These are phyloP conservation scores for Zaprionus davidi DNA, from an alignment of 1,140 invertebrate genomes.

Conservation along the genomic window DNA sequence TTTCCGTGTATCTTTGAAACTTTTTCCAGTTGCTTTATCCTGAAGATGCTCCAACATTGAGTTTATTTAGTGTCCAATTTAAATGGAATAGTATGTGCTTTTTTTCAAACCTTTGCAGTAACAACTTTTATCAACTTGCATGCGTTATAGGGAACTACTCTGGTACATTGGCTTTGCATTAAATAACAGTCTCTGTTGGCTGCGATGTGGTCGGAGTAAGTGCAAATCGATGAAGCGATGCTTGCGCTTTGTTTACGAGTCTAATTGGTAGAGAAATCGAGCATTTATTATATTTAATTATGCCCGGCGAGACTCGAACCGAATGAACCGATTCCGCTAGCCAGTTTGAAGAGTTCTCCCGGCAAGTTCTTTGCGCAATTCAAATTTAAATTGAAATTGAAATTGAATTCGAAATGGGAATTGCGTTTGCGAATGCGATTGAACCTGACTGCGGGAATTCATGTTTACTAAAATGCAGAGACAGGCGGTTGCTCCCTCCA, in stretches of 20 bases:
- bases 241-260: conserved; percentile 1
- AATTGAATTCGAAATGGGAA: conserved; percentile 3
- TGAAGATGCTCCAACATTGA: too few species aligned
- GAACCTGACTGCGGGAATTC: conserved; percentile 4
- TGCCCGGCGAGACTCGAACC: background rate
- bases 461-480: conserved; percentile 29
- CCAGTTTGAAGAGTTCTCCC: background rate
- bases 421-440: conserved; percentile 6
- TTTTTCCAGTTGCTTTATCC: too few species aligned
- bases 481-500: too few species aligned
- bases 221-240: conserved; percentile 1
- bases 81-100: too few species aligned
- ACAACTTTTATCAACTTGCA: too few species aligned
- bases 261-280: conserved; percentile 3
- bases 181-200: background rate
- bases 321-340: background rate
- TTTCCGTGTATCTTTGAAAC: too few species aligned
- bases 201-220: background rate
- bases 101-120: too few species aligned
- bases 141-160: too few species aligned
- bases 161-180: too few species aligned
- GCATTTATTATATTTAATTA: conserved; percentile 8
- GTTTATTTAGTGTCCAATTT: too few species aligned
- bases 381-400: conserved; percentile 9
- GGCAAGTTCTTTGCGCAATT: conserved; percentile 1